Evolutionary conservation across 2,113 vertebrate genomes (phyloP), one percentile per base, ranked within the genome.

Genomic region (Heloderma charlesbogerti): DNA sequence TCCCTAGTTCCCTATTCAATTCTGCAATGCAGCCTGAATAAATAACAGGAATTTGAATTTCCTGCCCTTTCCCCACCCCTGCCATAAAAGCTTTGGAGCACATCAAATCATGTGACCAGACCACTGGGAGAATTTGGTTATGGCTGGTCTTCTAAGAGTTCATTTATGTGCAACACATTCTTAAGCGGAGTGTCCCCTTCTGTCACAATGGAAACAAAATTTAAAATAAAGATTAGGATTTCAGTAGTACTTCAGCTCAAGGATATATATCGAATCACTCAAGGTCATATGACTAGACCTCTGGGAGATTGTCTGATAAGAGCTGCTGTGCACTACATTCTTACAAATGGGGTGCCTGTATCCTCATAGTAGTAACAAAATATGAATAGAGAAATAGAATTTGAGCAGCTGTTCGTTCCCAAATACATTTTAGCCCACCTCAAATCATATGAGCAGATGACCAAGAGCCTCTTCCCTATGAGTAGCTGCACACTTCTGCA

Each of bases 321-420:
- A 27, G 29, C 66, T 45, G 83, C 15, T 45, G 15, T 29, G 15
- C 40, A 20, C 84, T 72, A 12, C 34, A n/a, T 22, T 12, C 83
- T 74, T 8, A 22, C 20, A 54, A 75, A 34, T 87, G 34, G 71
- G 29, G 69, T 74, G 22, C 18, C n/a, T 54, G 4, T 12, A 54
- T 37, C 45, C 20, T 87, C 69, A 27, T 6, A 71, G 12, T 48
- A 25, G 45, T 27, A 87, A 75, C 48, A 72, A 87, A 74, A 54
- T 72, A 87, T 54, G 20, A n/a, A 86, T n/a, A 51, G 31, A 45
- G 29, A 72, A 86, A 54, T 60, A 1, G 67, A n/a, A 72, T 72
- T n/a, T 86, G 84, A 86, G 72, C 43, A 86, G 67, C 66, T 86
- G 67, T 86, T 34, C 84, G 48, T 66, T 31, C 45, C 27, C 84